Evolutionary conservation across 1,140 invertebrate genomes (phyloP).

Genomic region (Wasmannia auropunctata): DNA sequence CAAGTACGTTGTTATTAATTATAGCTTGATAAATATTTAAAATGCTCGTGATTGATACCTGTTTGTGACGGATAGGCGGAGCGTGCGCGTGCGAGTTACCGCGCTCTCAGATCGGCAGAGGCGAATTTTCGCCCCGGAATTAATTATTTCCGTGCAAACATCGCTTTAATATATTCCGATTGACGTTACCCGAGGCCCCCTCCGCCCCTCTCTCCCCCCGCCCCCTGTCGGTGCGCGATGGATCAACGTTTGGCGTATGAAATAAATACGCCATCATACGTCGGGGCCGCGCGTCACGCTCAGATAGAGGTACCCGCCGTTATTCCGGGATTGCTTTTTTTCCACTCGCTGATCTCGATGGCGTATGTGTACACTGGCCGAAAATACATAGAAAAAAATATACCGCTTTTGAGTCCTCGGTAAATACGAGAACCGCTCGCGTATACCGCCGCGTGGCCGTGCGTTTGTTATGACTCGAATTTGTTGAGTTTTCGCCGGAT

Average conservation of each 20-base stretch:
- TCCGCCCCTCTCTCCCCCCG: not conserved
- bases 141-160: slow-evolving; percentile 82
- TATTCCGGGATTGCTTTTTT: slow-evolving; percentile 71
- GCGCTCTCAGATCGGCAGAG: slow-evolving; percentile 67
- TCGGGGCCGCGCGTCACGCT: slow-evolving; percentile 52
- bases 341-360: slow-evolving; percentile 64
- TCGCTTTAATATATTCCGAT: slow-evolving; percentile 82
- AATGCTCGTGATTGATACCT: slow-evolving; percentile 76
- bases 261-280: slow-evolving; percentile 73
- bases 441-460: not conserved
- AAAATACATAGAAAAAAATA: slow-evolving; percentile 70
- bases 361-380: slow-evolving; percentile 59
- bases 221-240: slow-evolving; percentile 48
- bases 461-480: slow-evolving; percentile 54
- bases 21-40: slow-evolving; percentile 78
- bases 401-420: slow-evolving; percentile 61
- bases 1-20: slow-evolving; percentile 78
- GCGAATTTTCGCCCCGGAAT: slow-evolving; percentile 79
- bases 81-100: slow-evolving; percentile 31
- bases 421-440: slow-evolving; percentile 42
- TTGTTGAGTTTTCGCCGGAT: slow-evolving; percentile 61
- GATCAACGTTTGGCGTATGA: slow-evolving; percentile 70
- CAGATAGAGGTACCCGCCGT: slow-evolving; percentile 55
- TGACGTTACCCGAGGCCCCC: slow-evolving; percentile 69
- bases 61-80: slow-evolving; percentile 68